Evolutionary conservation across 2,113 vertebrate species (phyloP).

Genomic region (Saguinus imperator): DNA sequence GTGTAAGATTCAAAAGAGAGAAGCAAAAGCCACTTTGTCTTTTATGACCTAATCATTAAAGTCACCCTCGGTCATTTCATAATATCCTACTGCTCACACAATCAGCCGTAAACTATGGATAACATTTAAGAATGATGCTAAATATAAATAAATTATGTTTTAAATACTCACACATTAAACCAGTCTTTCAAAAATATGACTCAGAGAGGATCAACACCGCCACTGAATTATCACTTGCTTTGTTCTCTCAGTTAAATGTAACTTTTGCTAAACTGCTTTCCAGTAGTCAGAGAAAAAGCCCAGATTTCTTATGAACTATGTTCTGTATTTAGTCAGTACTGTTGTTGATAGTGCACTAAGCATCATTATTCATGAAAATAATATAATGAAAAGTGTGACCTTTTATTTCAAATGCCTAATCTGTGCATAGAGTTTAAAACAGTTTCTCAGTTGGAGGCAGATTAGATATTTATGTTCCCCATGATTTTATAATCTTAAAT

Average conservation of each 20-base stretch:
- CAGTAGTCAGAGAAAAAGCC: not conserved
- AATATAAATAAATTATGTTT: not conserved
- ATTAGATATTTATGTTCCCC: slow-evolving; percentile 40
- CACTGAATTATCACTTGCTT: not conserved
- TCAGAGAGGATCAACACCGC: not conserved
- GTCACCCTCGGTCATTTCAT: not conserved
- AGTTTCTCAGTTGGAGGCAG: not conserved
- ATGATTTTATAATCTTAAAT: slow-evolving; percentile 38
- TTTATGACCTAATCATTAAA: not conserved
- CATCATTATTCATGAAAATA: slow-evolving; percentile 24
- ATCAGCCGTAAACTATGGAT: not conserved
- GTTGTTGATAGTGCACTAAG: not conserved
- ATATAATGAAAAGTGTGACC: slow-evolving; percentile 46
- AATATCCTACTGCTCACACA: not conserved
- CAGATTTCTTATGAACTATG: slow-evolving; percentile 34
- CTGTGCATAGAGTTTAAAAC: slow-evolving; percentile 43
- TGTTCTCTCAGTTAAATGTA: not conserved
- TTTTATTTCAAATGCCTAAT: slow-evolving; percentile 39
- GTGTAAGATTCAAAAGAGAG: not conserved
- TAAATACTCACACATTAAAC: not conserved
- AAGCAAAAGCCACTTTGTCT: not conserved
- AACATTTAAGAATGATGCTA: not conserved
- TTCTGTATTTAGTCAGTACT: not conserved
- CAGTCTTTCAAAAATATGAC: not conserved
- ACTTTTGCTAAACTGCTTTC: not conserved